These are phyloP conservation scores for Tetanocera ferruginea DNA, from an alignment of 2,888 invertebrate species.

Conservation along the genomic window DNA sequence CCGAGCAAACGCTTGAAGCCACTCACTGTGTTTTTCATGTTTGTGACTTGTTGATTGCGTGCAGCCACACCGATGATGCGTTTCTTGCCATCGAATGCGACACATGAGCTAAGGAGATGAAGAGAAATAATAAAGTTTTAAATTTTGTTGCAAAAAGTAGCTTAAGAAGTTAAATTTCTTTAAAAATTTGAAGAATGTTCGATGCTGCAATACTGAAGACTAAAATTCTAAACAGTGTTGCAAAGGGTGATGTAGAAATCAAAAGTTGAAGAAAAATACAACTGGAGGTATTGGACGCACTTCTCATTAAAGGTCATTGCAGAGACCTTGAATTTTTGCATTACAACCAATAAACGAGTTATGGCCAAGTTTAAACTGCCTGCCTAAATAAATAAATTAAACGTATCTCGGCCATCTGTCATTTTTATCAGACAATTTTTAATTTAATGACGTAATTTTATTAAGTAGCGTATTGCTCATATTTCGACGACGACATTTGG, in stretches of 20 bases:
- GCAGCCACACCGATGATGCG: constrained; percentile 96
- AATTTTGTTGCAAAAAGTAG: constrained; percentile 25
- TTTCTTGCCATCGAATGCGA: constrained; percentile 93
- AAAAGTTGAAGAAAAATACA: too few relatives aligned
- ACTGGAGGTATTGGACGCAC: too few relatives aligned
- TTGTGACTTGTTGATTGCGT: constrained; percentile 96
- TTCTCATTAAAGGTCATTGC: too few relatives aligned
- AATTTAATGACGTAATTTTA: constrained; percentile 31
- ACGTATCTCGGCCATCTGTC: neutral
- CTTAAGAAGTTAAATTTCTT: constrained; percentile 8
- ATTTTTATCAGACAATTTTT: neutral
- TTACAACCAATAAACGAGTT: neutral
- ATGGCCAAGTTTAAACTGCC: neutral
- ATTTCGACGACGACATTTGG: constrained; percentile 3
- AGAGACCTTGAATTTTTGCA: neutral
- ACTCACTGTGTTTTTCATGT: constrained; percentile 96
- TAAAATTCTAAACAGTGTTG: too few relatives aligned
- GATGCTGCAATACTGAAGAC: too few relatives aligned
- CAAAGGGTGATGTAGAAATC: neutral
- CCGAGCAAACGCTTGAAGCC: constrained; percentile 95
- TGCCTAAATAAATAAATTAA: neutral
- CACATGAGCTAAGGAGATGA: constrained; percentile 83
- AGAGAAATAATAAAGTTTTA: constrained; percentile 1
- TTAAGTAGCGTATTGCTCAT: neutral
- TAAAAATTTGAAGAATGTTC: neutral